Evolutionary conservation across 2,113 vertebrate genomes (phyloP).

Genomic region (Connochaetes taurinus): DNA sequence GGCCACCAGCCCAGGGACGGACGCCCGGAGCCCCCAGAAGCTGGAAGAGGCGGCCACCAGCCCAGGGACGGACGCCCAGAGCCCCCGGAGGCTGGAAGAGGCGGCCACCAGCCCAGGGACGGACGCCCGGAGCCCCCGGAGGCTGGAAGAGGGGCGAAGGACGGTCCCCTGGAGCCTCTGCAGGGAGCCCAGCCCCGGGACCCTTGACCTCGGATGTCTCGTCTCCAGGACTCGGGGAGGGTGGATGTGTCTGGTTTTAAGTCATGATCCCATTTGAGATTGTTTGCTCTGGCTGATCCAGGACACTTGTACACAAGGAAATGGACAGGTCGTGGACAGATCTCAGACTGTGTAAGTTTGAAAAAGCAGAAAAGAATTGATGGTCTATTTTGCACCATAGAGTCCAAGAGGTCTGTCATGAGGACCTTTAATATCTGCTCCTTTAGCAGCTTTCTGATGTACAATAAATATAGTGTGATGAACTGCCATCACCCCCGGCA

Average conservation of each 20-base stretch:
- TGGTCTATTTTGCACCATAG: accelerated
- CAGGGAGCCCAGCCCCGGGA: neutral
- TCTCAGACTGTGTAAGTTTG: neutral
- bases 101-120: neutral
- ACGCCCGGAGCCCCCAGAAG: accelerated
- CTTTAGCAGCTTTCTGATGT: neutral
- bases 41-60: neutral
- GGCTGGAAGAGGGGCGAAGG: accelerated
- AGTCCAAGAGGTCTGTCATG: no score
- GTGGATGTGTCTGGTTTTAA: neutral
- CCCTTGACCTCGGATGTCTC: neutral
- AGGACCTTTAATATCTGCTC: neutral
- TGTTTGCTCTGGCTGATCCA: accelerated
- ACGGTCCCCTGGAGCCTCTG: neutral
- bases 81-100: neutral
- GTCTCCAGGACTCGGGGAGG: neutral
- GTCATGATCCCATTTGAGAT: neutral
- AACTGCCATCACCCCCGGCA: accelerated
- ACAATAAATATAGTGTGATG: accelerated
- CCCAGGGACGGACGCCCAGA: accelerated
- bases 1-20: neutral
- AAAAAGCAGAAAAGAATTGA: neutral
- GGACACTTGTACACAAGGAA: accelerated
- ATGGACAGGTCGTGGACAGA: accelerated
- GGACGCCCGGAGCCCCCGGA: accelerated